phyloP scores from a whole-genome alignment of 2,113 vertebrate genomes.

The Paracanthobrama guichenoti region DNA sequence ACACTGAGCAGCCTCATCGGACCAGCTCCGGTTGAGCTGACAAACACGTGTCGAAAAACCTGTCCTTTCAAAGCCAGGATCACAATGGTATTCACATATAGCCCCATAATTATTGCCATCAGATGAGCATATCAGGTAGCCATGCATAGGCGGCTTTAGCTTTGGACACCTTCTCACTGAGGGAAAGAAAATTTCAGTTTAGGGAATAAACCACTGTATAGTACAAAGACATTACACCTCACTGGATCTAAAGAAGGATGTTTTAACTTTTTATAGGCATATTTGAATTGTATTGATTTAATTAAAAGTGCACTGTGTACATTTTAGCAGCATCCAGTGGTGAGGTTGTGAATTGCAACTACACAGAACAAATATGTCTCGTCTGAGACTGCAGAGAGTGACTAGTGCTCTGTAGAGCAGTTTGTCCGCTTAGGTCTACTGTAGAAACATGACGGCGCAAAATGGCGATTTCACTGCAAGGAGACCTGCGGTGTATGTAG shows the following conservation, averaged over 20 bases:
- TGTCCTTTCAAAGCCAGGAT: conserved; percentile 84
- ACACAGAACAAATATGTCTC: too few relatives aligned
- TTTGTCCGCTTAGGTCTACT: too few relatives aligned
- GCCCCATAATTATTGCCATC: conserved; percentile 89
- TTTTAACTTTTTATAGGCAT: background rate
- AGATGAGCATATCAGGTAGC: conserved; percentile 86
- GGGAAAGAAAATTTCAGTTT: background rate
- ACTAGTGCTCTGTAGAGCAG: too few relatives aligned
- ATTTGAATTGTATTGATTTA: background rate
- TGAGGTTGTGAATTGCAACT: too few relatives aligned
- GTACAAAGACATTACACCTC: background rate
- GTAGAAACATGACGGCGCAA: too few relatives aligned
- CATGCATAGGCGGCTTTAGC: conserved; percentile 82
- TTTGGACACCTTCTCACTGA: conserved; percentile 85
- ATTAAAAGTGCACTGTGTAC: too few relatives aligned
- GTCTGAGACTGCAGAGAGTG: too few relatives aligned
- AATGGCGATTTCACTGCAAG: too few relatives aligned
- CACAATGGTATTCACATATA: conserved; percentile 87
- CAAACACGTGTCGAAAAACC: conserved; percentile 82
- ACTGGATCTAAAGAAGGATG: background rate
- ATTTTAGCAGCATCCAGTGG: too few relatives aligned
- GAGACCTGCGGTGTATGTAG: too few relatives aligned
- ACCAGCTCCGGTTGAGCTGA: conserved; percentile 86
- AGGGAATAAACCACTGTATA: background rate
- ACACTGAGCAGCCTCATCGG: conserved; percentile 77